These are phyloP conservation scores for Manduca sexta DNA, from an alignment of 1,140 invertebrate genomes.

Conservation along the genomic window DNA sequence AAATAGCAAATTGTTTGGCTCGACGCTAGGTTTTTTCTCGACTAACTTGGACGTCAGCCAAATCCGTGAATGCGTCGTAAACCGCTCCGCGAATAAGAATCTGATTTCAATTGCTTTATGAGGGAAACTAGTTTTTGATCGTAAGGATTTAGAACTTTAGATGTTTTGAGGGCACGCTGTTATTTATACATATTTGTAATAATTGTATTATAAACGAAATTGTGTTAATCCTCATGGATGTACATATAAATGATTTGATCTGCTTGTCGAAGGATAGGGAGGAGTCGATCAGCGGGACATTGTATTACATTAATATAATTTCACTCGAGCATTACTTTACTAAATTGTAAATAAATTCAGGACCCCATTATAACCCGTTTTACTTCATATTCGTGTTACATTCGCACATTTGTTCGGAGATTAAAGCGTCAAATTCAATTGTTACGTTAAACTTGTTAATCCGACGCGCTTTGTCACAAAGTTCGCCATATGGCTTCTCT, in stretches of 20 bases:
- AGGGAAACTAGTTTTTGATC: too few relatives aligned
- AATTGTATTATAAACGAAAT: background rate
- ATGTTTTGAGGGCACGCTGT: background rate
- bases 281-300: too few relatives aligned
- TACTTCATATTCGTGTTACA: background rate
- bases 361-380: background rate
- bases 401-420: background rate
- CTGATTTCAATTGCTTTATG: too few relatives aligned
- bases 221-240: too few relatives aligned
- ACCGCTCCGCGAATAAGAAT: too few relatives aligned
- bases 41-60: too few relatives aligned
- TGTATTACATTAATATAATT: too few relatives aligned
- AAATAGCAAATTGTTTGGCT: constrained; percentile 6
- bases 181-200: background rate
- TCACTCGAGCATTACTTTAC: too few relatives aligned
- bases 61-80: too few relatives aligned
- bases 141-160: too few relatives aligned
- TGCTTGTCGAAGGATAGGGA: too few relatives aligned
- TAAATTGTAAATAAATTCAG: background rate
- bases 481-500: constrained; percentile 13
- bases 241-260: too few relatives aligned
- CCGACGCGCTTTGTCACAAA: background rate
- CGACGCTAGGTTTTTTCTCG: background rate
- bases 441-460: constrained; percentile 6
- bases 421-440: constrained; percentile 6